phyloP scores from a whole-genome alignment of 1,140 invertebrate genomes.

The Saccostrea cuccullata region DNA sequence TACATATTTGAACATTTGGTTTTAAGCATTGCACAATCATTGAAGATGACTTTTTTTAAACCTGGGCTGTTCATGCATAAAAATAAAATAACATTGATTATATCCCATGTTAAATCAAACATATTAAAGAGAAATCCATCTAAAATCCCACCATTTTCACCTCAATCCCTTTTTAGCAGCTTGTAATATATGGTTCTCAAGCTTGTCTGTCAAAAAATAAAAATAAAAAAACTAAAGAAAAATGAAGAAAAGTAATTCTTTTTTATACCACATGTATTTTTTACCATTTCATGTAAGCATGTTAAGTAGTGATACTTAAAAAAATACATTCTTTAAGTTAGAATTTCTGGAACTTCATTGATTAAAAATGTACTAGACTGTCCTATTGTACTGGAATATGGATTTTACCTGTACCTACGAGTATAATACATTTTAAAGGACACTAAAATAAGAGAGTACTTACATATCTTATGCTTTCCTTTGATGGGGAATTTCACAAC shows the following conservation, averaged over 20 bases:
- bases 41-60: background rate
- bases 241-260: too few species aligned
- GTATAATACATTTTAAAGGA: background rate
- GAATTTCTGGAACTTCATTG: too few species aligned
- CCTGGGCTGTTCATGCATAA: background rate
- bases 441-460: slow-evolving; percentile 77
- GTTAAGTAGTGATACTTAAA: too few species aligned
- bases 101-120: too few species aligned
- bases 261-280: too few species aligned
- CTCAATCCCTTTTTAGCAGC: slow-evolving; percentile 83
- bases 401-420: too few species aligned
- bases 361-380: too few species aligned
- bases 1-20: background rate
- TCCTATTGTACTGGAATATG: too few species aligned
- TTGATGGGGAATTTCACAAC: slow-evolving; percentile 92
- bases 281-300: too few species aligned
- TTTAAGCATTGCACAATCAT: background rate
- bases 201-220: slow-evolving; percentile 83
- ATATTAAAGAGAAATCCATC: background rate
- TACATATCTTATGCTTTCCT: slow-evolving; percentile 97
- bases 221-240: too few species aligned
- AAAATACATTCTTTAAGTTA: too few species aligned
- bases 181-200: slow-evolving; percentile 88
- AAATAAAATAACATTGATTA: background rate
- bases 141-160: background rate